Evolutionary conservation across 1,140 invertebrate genomes (phyloP).

Genomic region (Solenopsis invicta): DNA sequence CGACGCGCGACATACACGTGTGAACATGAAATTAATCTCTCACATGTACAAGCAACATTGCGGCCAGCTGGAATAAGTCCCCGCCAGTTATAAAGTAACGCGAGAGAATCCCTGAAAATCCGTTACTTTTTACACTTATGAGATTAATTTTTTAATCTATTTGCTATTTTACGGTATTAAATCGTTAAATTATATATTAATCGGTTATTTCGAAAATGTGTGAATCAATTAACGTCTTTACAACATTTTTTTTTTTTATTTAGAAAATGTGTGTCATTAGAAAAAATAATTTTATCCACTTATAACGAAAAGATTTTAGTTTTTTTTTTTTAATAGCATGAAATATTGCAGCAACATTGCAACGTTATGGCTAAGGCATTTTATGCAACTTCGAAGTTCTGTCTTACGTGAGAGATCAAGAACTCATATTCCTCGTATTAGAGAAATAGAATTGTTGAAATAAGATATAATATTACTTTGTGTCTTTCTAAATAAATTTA

Average conservation of each 20-base stretch:
- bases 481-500: neutral
- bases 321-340: too few relatives aligned
- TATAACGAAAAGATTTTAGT: neutral
- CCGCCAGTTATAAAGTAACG: constrained; percentile 4
- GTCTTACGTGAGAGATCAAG: neutral
- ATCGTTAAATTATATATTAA: neutral
- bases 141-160: neutral
- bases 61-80: constrained; percentile 11
- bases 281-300: neutral
- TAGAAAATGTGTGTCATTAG: neutral
- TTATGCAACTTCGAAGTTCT: neutral
- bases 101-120: neutral
- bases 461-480: neutral
- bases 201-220: neutral
- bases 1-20: neutral
- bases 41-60: constrained; percentile 55
- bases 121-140: neutral
- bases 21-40: neutral
- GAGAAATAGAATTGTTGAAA: neutral
- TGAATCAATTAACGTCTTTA: neutral
- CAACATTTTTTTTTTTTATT: neutral
- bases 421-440: neutral
- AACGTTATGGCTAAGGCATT: neutral
- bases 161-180: neutral
- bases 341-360: too few relatives aligned